phyloP scores from a whole-genome alignment of 2,797 vertebrate species.

The Ficedula albicollis region DNA sequence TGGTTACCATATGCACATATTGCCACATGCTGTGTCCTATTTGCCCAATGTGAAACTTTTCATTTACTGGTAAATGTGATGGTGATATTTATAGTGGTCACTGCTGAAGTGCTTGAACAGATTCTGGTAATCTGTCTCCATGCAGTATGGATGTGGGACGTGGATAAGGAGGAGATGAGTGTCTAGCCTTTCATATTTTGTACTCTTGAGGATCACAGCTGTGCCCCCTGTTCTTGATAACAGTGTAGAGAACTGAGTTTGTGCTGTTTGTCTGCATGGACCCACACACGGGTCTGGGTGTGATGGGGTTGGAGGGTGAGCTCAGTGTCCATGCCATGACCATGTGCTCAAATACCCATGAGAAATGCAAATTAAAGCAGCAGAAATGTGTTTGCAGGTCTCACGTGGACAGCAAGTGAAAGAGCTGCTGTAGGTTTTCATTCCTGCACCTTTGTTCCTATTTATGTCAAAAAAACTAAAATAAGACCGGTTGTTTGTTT shows the following conservation, averaged over 20 bases:
- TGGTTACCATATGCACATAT: constrained; percentile 1
- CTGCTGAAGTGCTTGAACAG: not conserved
- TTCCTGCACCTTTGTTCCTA: not conserved
- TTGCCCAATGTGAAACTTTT: not conserved
- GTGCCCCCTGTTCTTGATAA: not conserved
- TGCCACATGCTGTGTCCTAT: not conserved
- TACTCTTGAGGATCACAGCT: not conserved
- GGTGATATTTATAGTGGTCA: not conserved
- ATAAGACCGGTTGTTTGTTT: not conserved
- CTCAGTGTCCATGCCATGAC: not conserved
- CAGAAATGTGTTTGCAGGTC: accelerated
- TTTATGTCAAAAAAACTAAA: not conserved
- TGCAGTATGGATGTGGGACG: not conserved
- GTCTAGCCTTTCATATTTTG: not conserved
- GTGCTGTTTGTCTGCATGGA: not conserved
- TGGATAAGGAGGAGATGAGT: not conserved
- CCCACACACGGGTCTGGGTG: not conserved
- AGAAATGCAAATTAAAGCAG: accelerated
- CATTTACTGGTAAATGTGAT: not conserved
- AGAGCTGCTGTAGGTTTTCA: not conserved
- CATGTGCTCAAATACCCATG: not conserved
- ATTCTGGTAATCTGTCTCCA: not conserved
- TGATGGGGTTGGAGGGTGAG: not conserved
- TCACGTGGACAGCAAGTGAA: not conserved
- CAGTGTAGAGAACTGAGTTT: accelerated